A percentile compares a stretch with the other conserved stretches of the same genome.
These are phyloP conservation scores for Ptiloglossa arizonensis DNA, from an alignment of 1,140 invertebrate genomes.

Conservation along the genomic window DNA sequence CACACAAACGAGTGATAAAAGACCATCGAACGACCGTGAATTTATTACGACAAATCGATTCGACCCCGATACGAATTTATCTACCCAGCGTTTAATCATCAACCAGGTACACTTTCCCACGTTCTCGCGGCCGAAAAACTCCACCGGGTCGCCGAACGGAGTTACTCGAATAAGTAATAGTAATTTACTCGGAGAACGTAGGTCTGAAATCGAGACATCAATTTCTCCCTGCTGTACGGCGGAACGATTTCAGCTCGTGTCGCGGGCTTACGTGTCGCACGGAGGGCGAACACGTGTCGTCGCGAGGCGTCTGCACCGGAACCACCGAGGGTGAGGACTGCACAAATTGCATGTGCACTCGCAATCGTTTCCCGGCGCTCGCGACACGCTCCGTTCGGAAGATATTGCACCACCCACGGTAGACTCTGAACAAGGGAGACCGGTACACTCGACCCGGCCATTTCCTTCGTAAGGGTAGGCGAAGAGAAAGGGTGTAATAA, in stretches of 20 bases:
- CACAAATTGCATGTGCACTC: constrained; percentile 26
- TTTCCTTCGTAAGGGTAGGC: not conserved
- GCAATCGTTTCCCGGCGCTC: not conserved
- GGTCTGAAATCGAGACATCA: constrained; percentile 2
- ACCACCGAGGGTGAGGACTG: not conserved
- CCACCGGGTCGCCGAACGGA: too few species aligned
- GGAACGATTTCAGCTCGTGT: not conserved
- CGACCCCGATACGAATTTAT: too few species aligned
- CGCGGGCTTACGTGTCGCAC: not conserved
- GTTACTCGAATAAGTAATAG: constrained; percentile 15
- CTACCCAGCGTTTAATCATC: too few species aligned
- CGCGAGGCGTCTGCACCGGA: not conserved
- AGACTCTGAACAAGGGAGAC: not conserved
- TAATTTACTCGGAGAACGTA: constrained; percentile 14
- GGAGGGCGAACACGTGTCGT: constrained; percentile 39
- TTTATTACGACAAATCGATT: too few species aligned
- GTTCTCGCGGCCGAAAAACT: too few species aligned
- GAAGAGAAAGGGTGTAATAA: constrained; percentile 17
- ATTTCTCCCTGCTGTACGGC: constrained; percentile 5
- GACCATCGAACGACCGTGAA: too few species aligned
- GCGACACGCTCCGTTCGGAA: constrained; percentile 8
- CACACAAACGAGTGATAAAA: too few species aligned
- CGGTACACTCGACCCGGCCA: not conserved
- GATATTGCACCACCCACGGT: constrained; percentile 10
- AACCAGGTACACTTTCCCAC: too few species aligned